Evolutionary conservation across 2,888 invertebrate genomes (phyloP), one percentile per base, ranked within the genome.

Genomic region (Phasia obesa): DNA sequence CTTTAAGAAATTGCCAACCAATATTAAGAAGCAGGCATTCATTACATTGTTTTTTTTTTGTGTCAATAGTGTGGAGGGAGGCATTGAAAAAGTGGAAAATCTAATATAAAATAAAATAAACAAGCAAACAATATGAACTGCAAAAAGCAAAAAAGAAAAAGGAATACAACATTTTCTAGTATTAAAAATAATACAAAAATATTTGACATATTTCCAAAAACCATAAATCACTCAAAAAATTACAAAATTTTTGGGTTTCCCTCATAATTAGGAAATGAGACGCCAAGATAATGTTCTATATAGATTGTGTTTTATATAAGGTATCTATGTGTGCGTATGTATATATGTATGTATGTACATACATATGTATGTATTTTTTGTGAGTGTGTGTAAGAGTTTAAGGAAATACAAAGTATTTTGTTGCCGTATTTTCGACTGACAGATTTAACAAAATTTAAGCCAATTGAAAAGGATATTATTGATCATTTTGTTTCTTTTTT

Each of bases 181-280:
- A 73, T 75, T 73, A 73, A 59, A 70, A 69, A 64, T 76, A 70
- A 78, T 76, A 76, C 75, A 78, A 64, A 81, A 73, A 76, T 84
- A 88, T 89, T 90, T 90, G 90, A 90, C 90, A 90, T 90, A 90
- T 90, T 90, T 90, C 89, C 89, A 90, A 88, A 80, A 87, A 85
- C 89, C 86, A 91, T 91, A 90, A 91, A 91, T 91, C 90, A 91
- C 89, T 90, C 90, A 89, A 87, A 90, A 87, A 86, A 88, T 89
- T 88, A 90, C 90, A 90, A 87, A 89, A 88, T 89, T 90, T 90
- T 89, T 87, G 87, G 76, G 86, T 88, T 87, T 88, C 88, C 86
- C 88, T 91, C 91, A 90, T 90, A 91, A 90, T 91, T 91, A 90
- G 89, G 88, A 90, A 89, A 90, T 88, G 67, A 82, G 83, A 76